These are phyloP conservation scores for Grammomys surdaster DNA, from an alignment of 2,113 vertebrate genomes.

Conservation along the genomic window DNA sequence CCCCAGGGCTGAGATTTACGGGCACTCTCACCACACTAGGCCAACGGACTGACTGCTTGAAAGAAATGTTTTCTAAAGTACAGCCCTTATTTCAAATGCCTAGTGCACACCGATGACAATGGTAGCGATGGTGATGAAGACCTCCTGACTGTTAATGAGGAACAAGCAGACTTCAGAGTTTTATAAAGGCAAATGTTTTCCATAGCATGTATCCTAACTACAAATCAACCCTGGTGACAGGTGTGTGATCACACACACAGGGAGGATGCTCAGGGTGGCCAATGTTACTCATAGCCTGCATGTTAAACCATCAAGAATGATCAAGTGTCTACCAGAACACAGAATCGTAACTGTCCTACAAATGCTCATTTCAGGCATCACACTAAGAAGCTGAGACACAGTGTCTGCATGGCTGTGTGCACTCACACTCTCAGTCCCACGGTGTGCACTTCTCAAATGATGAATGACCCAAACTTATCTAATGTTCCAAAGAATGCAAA, in stretches of 20 bases:
- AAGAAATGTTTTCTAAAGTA: constrained; percentile 39
- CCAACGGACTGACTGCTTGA: neutral
- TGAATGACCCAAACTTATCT: neutral
- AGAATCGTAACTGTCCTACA: neutral
- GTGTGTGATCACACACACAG: neutral
- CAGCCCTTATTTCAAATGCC: constrained; percentile 31
- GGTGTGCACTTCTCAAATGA: neutral
- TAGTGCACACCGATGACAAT: neutral
- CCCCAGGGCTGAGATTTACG: neutral
- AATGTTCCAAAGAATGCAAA: constrained; percentile 1
- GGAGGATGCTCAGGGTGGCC: neutral
- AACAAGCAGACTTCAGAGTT: neutral
- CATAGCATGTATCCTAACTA: neutral
- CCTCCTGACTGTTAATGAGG: neutral
- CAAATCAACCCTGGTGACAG: neutral
- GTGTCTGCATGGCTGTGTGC: neutral
- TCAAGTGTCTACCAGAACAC: neutral
- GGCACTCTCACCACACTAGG: too few relatives aligned
- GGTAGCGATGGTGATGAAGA: neutral
- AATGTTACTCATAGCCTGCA: neutral
- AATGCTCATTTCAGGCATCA: neutral
- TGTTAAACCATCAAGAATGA: neutral
- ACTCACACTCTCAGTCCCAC: neutral
- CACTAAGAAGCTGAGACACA: constrained; percentile 11
- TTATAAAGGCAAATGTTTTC: neutral